Conservation (phyloP, 2,113 vertebrate species). For the Epinephelus fuscoguttatus region DNA sequence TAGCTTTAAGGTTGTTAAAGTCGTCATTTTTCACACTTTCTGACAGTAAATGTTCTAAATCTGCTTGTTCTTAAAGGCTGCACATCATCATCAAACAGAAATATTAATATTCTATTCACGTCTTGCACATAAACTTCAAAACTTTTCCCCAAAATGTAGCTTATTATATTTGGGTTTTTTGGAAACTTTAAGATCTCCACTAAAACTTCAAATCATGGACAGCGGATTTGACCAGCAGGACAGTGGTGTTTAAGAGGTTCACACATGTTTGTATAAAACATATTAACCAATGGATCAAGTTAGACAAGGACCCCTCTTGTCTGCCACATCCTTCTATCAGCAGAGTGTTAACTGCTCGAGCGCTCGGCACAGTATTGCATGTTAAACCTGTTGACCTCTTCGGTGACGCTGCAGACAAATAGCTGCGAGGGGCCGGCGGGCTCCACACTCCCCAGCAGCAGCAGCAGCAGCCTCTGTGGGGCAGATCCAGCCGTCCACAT, state of each 20-base stretch:
- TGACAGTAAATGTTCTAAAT: not conserved
- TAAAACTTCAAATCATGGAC: not conserved
- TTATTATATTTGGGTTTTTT: not conserved
- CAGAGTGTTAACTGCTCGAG: slow-evolving; percentile 44
- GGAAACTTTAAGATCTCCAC: too few relatives aligned
- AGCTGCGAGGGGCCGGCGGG: not conserved
- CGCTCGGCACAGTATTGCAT: slow-evolving; percentile 32
- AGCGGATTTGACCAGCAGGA: too few relatives aligned
- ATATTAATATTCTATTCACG: not conserved
- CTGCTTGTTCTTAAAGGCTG: not conserved
- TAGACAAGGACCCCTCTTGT: slow-evolving; percentile 39
- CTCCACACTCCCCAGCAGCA: slow-evolving; percentile 7
- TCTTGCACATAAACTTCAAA: not conserved
- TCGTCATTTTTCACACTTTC: not conserved
- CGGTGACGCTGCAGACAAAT: slow-evolving; percentile 48
- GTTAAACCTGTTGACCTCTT: slow-evolving; percentile 64
- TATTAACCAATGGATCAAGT: slow-evolving; percentile 20
- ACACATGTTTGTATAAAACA: not conserved
- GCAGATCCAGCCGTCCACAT: slow-evolving; percentile 26
- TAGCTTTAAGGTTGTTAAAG: not conserved
- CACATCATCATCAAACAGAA: not conserved
- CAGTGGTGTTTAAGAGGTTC: not conserved
- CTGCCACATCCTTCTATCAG: slow-evolving; percentile 13
- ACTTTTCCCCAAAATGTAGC: not conserved
- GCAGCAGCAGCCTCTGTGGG: slow-evolving; percentile 29